A percentile compares a stretch with the other conserved stretches of the same genome.
phyloP scores from a whole-genome alignment of 2,888 invertebrate genomes.

The Xanthia togata region DNA sequence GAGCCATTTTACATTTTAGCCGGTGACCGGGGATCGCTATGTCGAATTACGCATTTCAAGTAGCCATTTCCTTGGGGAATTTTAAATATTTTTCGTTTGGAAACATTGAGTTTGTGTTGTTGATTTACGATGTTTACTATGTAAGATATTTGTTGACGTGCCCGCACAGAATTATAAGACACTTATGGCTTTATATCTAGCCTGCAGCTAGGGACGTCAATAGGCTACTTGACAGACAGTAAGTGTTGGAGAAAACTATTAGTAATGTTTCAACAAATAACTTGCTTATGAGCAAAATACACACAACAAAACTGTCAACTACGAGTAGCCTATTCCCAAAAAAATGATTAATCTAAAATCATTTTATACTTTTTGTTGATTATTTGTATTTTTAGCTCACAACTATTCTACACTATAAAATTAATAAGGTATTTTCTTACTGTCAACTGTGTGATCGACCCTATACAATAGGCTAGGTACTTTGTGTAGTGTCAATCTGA shows the following conservation, averaged over 20 bases:
- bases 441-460: neutral
- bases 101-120: constrained; percentile 66
- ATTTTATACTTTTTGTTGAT: neutral
- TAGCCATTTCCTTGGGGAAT: constrained; percentile 86
- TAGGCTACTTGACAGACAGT: neutral
- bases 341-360: neutral
- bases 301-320: neutral
- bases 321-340: neutral
- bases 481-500: neutral
- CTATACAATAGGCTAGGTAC: no score
- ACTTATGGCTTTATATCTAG: constrained; percentile 40
- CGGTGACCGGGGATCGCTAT: constrained; percentile 88
- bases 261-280: no score
- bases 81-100: constrained; percentile 77
- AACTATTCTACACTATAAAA: neutral
- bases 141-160: constrained; percentile 40
- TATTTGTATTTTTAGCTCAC: neutral
- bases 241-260: neutral
- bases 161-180: constrained; percentile 12
- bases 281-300: no score
- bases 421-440: neutral
- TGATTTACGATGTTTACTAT: constrained; percentile 69
- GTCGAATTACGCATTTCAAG: constrained; percentile 87
- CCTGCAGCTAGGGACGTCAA: neutral
- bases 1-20: constrained; percentile 89